Evolutionary conservation across 2,797 vertebrate genomes (phyloP), one percentile per base, ranked within the genome.

Genomic region (Ambastaia sidthimunki): DNA sequence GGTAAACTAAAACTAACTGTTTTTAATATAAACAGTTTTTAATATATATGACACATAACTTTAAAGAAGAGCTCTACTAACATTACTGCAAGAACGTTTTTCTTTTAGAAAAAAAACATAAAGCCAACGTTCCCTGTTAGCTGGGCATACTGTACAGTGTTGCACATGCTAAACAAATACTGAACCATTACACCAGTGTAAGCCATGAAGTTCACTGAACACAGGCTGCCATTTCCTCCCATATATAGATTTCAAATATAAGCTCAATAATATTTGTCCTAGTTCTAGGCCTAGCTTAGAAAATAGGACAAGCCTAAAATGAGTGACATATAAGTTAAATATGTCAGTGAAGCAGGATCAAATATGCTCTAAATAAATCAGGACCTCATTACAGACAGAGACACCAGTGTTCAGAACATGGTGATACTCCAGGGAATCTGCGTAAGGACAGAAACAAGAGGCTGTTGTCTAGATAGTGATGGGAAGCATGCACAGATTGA

Each of bases 291-390:
- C 41, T 62, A 23, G 71, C 34, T 18, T 15, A 62, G 7, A 75
- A 80, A 37, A 28, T 57, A 69, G 65, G 57, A 52, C 31, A 1
- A 60, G 21, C 28, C 44, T 19, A 63, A 79, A 83, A 74, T 89
- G 82, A 85, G 82, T 80, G 81, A 82, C 47, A 72, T 19, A 48
- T 6, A 86, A 84, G 86, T 87, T 79, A 85, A 87, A 34, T 34
- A 16, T 85, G 84, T 81, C 83, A 85, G 85, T 88, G 83, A 86
- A 88, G 89, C 82, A 86, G 84, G 83, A 86, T 78, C 87, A 86
- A 87, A 86, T 83, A 88, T 86, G 84, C 84, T 87, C 86, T 78
- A 88, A 88, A 92, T 90, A 92, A 89, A 89, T 89, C 86, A 89
- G 71, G 57, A 79, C 77, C 86, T 91, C 88, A 88, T 92, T 90